Conservation (phyloP, 2,113 vertebrate genomes). For the Mirza zaza region DNA sequence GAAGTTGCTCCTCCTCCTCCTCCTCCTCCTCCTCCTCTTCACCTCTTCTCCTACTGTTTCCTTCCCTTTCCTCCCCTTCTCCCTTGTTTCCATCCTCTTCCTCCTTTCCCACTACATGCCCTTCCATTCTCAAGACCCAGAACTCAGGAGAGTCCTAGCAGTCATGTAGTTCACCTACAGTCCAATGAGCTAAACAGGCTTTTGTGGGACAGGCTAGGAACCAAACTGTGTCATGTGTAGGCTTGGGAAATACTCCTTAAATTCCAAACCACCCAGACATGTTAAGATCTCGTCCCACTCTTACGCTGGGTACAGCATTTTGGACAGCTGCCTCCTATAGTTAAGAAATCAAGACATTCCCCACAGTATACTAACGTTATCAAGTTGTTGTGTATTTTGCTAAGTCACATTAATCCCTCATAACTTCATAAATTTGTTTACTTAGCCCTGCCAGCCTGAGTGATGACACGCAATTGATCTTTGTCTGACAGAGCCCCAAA, state of each 20-base stretch:
- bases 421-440: slow-evolving; percentile 60
- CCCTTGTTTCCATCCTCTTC: not conserved
- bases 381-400: slow-evolving; percentile 7
- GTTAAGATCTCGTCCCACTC: not conserved
- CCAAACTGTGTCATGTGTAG: not conserved
- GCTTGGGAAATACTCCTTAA: not conserved
- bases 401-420: slow-evolving; percentile 44
- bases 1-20: not conserved
- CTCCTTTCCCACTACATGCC: rapidly evolving
- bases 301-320: not conserved
- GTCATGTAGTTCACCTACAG: not conserved
- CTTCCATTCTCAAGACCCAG: not conserved
- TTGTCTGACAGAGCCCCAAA: slow-evolving; percentile 34
- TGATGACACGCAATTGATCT: slow-evolving; percentile 53
- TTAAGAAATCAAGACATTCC: not conserved
- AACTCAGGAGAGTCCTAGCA: not conserved
- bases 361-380: not conserved
- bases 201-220: not conserved
- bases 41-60: not conserved
- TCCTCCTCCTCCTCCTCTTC: too few species aligned
- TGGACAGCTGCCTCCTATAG: not conserved
- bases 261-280: not conserved
- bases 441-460: slow-evolving; percentile 37
- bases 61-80: too few species aligned
- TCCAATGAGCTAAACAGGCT: not conserved